Evolutionary conservation across 2,888 invertebrate species (phyloP), one percentile per base, ranked within the genome.

Genomic region (Apodemia hepburni): DNA sequence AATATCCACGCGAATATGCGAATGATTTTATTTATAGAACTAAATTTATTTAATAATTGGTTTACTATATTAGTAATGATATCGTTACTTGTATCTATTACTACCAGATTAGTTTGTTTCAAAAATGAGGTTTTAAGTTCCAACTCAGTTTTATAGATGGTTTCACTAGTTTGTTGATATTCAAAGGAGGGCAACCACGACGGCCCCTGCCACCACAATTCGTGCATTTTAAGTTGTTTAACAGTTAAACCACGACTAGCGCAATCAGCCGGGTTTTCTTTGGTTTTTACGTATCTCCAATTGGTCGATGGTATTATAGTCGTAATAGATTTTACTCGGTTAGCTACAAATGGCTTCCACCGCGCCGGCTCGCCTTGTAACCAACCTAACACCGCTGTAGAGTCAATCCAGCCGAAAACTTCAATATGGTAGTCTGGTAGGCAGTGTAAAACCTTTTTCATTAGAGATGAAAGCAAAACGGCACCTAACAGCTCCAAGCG

Each of bases 201-300:
- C 17, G 63, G 63, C 35, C 49, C 57, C 12, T 51, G 8, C 62
- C 61, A 66, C 63, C 54, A 51, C 57, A 66, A 57, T 18, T 33
- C 7, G 59, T 60, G 42, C 15, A 47, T 51, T 38, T 58, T 61
- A 12, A 66, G 58, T 29, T 63, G 61, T 4, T 42, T 22, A 3
- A 63, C 62, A 0, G 49, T 47, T 22, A 69, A 29, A 0, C 71
- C 71, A 38, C 71, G 63, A 35, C 67, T 71, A 1, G 70, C 70
- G 17, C 68, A 66, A 59, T 68, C 68, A 0, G 70, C 69, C 0
- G 71, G 68, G 29, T 71, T 71, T 58, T 71, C 66, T 5, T 51
- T 61, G 1, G 71, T 67, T 49, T 63, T 66, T 1, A 72, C 69
- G 22, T 70, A 69, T 3, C 58, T 57, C 72, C 73, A 72, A n/a